Base-by-base conservation (phyloP, 2,888 invertebrate species). In the Yponomeuta malinellus region DNA sequence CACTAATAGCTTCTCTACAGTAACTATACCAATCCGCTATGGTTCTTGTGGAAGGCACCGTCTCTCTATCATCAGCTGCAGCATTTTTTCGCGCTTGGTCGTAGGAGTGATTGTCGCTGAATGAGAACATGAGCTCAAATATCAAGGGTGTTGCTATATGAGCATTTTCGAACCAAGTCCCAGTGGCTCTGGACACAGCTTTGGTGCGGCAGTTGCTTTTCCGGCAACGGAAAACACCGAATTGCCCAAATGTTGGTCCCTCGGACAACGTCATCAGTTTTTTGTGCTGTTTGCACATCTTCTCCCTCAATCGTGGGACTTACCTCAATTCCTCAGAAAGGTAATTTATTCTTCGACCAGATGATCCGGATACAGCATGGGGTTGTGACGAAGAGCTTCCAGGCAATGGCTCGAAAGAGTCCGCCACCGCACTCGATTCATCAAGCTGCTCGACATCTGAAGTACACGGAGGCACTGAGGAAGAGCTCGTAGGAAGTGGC, bases 71-170 rank as follows among this genome's bases (percentile, higher is more conserved):
- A 10, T 48, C 48, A 9, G 48, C 6, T 48, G 48, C 48, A 48
- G 8, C 10, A 48, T 9, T 9, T 48, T 6, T 48, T 48, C 10
- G 48, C 10, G 52, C 63, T 68, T 71, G 10, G 12, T 72, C 65
- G 68, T 71, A 48, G 10, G 43, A 33, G 66, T 64, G 70, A n/a
- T 33, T 3, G 2, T 69, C 48, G 10, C 70, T 70, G 52, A 66
- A 72, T 12, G 33, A 10, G 67, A 72, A 73, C 68, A 73, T 73
- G 10, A 73, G 29, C 33, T 71, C 70, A 52, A 70, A 74, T 3
- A 73, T 65, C 59, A 64, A 37, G 48, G 43, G 15, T 15, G 73
- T 5, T 8, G 68, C 48, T 37, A 23, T 23, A 23, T 23, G 23
- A 23, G 23, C 23, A 23, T 23, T 23, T 23, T 23, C 23, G 23